Evolutionary conservation across 2,113 vertebrate genomes (phyloP).

Genomic region (Numenius arquata): DNA sequence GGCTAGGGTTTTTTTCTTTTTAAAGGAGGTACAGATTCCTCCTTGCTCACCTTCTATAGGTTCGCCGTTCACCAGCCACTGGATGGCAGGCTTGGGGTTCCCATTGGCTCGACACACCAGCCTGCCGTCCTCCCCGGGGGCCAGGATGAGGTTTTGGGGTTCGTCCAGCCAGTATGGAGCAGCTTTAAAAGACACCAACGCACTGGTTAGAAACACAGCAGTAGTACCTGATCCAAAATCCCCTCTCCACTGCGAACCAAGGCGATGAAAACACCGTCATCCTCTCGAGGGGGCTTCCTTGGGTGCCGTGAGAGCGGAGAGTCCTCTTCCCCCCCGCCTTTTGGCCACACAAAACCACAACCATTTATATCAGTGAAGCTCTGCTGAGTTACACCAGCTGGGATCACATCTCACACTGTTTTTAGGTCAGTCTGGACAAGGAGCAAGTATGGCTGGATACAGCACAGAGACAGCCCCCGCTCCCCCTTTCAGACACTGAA

Average conservation of each 20-base stretch:
- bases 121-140: slow-evolving; percentile 88
- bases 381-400: neutral
- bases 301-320: rapidly evolving
- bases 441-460: rapidly evolving
- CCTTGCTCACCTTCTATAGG: slow-evolving; percentile 82
- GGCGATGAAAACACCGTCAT: rapidly evolving
- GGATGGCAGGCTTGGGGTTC: slow-evolving; percentile 91
- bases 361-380: rapidly evolving
- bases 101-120: slow-evolving; percentile 92
- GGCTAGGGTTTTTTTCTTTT: neutral
- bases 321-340: too few relatives aligned
- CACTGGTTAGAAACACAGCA: neutral
- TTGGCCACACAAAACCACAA: rapidly evolving
- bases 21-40: neutral
- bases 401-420: rapidly evolving
- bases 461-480: neutral
- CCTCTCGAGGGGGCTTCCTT: rapidly evolving
- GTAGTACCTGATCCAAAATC: neutral
- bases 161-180: slow-evolving; percentile 96
- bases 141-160: slow-evolving; percentile 89
- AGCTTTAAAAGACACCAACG: slow-evolving; percentile 71
- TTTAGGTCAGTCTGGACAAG: neutral
- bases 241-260: rapidly evolving
- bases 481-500: neutral
- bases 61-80: slow-evolving; percentile 91